These are phyloP conservation scores for Protobothrops flavoviridis DNA, from an alignment of 2,113 vertebrate genomes.

Conservation along the genomic window DNA sequence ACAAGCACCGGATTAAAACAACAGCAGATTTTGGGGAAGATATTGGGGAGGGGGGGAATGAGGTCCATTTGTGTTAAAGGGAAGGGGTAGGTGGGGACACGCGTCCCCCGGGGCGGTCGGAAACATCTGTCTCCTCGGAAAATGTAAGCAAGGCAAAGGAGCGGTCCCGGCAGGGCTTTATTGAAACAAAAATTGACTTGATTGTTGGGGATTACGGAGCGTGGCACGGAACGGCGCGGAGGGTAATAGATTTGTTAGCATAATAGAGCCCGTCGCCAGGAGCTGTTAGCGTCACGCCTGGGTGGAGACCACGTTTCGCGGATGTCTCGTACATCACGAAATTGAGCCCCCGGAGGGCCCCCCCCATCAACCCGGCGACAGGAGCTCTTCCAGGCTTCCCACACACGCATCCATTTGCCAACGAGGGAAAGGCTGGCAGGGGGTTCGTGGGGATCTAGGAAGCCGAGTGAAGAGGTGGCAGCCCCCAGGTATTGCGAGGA, in stretches of 20 bases:
- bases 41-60: neutral
- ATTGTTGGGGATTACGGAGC: slow-evolving; percentile 25
- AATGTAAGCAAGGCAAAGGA: slow-evolving; percentile 36
- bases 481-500: neutral
- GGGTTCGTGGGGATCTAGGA: neutral
- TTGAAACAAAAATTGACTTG: slow-evolving; percentile 40
- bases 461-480: neutral
- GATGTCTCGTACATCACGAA: slow-evolving; percentile 4
- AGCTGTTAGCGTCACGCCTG: slow-evolving; percentile 27
- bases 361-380: neutral
- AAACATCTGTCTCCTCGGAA: slow-evolving; percentile 10
- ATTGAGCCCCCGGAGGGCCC: neutral
- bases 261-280: slow-evolving; percentile 40
- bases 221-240: slow-evolving; percentile 28
- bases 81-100: neutral
- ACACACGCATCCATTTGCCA: neutral
- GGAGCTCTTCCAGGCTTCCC: neutral
- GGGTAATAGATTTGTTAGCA: slow-evolving; percentile 46
- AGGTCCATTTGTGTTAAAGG: neutral
- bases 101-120: slow-evolving; percentile 1
- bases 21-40: neutral
- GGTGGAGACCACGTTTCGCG: slow-evolving; percentile 5
- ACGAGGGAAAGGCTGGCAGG: neutral
- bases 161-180: neutral
- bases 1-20: neutral